Percentiles rank a stretch among this genome's conserved stretches.
phyloP scores from a whole-genome alignment of 2,888 invertebrate species.

The Eretmocerus hayati region DNA sequence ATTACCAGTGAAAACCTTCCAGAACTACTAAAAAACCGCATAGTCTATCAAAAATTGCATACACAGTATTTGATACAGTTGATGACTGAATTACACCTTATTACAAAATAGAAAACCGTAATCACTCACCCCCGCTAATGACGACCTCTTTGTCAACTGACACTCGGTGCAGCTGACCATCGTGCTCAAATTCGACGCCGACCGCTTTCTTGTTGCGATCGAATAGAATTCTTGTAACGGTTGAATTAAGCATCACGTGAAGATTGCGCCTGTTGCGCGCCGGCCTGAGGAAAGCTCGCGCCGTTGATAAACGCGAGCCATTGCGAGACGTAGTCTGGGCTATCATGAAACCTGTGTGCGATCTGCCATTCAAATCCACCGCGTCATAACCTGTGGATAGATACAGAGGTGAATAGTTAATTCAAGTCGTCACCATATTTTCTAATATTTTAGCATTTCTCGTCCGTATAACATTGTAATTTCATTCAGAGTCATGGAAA shows the following conservation, averaged over 20 bases:
- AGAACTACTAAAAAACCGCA: no score
- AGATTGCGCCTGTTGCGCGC: slow-evolving; percentile 69
- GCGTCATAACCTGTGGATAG: slow-evolving; percentile 64
- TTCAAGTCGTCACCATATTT: no score
- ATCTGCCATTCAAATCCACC: slow-evolving; percentile 74
- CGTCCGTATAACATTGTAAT: no score
- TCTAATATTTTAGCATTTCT: no score
- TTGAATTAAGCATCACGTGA: slow-evolving; percentile 77
- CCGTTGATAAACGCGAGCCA: slow-evolving; percentile 75
- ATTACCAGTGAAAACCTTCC: not conserved
- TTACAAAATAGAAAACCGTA: no score
- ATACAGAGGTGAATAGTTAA: no score
- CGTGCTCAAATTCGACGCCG: slow-evolving; percentile 66
- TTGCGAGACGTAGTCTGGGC: slow-evolving; percentile 83
- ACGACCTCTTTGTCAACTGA: slow-evolving; percentile 65
- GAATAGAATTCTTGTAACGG: slow-evolving; percentile 69
- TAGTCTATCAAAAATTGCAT: no score
- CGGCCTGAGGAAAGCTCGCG: slow-evolving; percentile 76
- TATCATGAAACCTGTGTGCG: slow-evolving; percentile 65
- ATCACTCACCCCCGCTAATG: slow-evolving; percentile 52
- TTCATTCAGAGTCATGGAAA: no score
- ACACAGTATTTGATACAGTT: no score
- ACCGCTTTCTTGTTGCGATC: slow-evolving; percentile 63
- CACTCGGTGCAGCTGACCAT: slow-evolving; percentile 51
- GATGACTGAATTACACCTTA: no score